A percentile compares a stretch with the other conserved stretches of the same genome.
These are phyloP conservation scores for Urocolius indicus DNA, from an alignment of 2,113 vertebrate species.

Conservation along the genomic window DNA sequence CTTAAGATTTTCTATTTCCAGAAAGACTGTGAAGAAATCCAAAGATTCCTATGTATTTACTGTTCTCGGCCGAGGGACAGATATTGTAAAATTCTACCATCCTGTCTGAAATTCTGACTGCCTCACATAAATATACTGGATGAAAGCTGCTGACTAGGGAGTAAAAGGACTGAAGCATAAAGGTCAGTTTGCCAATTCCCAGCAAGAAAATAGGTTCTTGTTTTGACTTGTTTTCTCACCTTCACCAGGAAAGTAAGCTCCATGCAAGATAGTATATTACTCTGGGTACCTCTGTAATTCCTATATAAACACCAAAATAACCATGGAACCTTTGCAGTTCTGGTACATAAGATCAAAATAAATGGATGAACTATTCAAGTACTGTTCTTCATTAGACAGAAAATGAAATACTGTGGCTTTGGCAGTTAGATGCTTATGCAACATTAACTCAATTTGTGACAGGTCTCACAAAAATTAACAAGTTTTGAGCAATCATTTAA, in stretches of 20 bases:
- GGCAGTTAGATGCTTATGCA: neutral
- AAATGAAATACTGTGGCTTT: neutral
- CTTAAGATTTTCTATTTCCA: neutral
- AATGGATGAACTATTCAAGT: neutral
- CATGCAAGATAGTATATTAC: neutral
- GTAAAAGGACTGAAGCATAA: neutral
- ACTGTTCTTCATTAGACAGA: neutral
- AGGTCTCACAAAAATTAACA: fast-evolving
- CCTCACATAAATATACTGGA: neutral
- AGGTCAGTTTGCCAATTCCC: neutral
- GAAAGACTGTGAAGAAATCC: neutral
- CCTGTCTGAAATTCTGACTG: neutral
- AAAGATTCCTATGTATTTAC: neutral
- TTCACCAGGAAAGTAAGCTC: neutral
- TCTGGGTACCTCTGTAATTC: neutral
- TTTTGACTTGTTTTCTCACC: neutral
- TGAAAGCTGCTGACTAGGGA: neutral
- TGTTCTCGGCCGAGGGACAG: neutral
- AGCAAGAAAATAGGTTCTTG: neutral
- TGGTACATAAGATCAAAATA: neutral
- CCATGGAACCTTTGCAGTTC: neutral
- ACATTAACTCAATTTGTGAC: neutral
- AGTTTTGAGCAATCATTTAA: neutral
- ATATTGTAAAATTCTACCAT: neutral
- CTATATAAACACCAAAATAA: neutral